Percentiles rank a stretch among this genome's conserved stretches.
phyloP scores from a whole-genome alignment of 1,140 invertebrate species.

The Penaeus chinensis region DNA sequence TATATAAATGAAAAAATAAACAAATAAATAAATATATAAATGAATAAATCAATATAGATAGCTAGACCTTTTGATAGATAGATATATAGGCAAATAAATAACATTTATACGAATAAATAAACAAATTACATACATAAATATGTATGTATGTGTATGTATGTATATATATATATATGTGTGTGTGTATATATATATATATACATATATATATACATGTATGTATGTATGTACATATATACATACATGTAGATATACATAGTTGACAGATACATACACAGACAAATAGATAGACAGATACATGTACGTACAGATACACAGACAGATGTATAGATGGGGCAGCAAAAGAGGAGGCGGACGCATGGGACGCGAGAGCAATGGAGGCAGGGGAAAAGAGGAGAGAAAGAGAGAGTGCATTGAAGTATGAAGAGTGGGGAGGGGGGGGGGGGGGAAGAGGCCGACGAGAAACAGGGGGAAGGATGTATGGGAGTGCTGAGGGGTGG shows the following conservation, averaged over 20 bases:
- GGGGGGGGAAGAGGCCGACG: background rate
- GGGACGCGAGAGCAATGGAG: background rate
- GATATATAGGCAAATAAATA: too few species aligned
- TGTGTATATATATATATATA: too few species aligned
- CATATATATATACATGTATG: too few species aligned
- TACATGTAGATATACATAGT: too few species aligned
- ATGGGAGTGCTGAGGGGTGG: too few species aligned
- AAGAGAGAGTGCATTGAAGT: background rate
- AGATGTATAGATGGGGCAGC: background rate
- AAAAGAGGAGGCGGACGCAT: background rate
- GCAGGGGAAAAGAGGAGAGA: slow-evolving; percentile 2
- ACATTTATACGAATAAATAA: too few species aligned
- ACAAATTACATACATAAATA: too few species aligned
- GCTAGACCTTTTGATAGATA: too few species aligned
- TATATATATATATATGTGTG: too few species aligned
- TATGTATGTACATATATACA: too few species aligned
- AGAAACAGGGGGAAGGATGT: background rate
- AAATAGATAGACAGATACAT: background rate
- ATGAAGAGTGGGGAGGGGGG: background rate
- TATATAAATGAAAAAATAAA: background rate
- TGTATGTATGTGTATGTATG: too few species aligned
- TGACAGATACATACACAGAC: too few species aligned
- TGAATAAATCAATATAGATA: background rate
- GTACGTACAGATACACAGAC: background rate
- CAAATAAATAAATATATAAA: background rate